Evolutionary conservation across 2,797 vertebrate genomes (phyloP), one percentile per base, ranked within the genome.

Genomic region (Sebastes cheni): DNA sequence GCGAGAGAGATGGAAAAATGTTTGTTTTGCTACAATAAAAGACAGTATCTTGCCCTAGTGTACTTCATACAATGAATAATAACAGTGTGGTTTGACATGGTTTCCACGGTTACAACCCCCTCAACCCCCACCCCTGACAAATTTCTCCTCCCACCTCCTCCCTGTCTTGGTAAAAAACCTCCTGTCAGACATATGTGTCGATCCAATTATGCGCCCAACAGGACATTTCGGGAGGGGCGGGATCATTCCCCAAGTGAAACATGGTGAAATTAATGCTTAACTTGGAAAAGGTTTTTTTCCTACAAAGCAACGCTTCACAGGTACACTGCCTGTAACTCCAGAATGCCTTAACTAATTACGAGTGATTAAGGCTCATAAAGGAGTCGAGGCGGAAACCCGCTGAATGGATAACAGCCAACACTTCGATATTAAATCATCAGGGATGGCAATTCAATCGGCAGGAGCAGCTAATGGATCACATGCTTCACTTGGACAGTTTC

Each of bases 261-360:
- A 86, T 76, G 85, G 77, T 85, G 87, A 94, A 95, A 95, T 93
- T 76, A 95, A 92, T 81, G 88, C 89, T 87, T 90, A 93, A 93
- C 89, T 93, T 89, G 81, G 81, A 85, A 90, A 93, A 92, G 80
- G 69, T 22, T 89, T 92, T 94, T 94, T 90, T 80, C 81, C 80
- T 77, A 79, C 87, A 85, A 90, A 91, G 88, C 90, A 90, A 87
- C 84, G 85, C 90, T 75, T 92, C 84, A 73, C 92, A 89, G 86
- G 88, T 86, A 88, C 85, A 62, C 91, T 68, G 87, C 76, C 83
- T 87, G 88, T 75, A 89, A 88, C 92, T 89, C 88, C 86, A 79
- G 86, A 92, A 89, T 83, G 92, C 89, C 90, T 93, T 93, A 93
- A 94, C 92, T 95, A 93, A 95, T 95, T 94, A 94, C 88, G 86